Evolutionary conservation across 2,797 vertebrate species (phyloP).

Genomic region (Cygnus olor): DNA sequence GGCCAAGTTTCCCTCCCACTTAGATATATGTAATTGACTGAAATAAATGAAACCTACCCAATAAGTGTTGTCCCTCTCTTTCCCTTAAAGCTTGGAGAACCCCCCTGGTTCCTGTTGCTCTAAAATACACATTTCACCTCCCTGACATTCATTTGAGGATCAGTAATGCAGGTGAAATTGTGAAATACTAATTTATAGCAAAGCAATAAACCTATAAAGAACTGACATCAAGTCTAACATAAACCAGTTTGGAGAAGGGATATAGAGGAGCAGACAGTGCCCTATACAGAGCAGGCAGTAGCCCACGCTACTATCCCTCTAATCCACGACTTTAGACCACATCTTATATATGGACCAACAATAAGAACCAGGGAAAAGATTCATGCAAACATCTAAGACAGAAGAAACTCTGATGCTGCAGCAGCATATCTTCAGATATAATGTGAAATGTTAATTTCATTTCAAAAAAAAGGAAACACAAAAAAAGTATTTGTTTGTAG

Average conservation of each 20-base stretch:
- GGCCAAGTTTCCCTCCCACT: neutral
- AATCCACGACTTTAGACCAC: neutral
- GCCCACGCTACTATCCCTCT: neutral
- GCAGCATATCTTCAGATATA: neutral
- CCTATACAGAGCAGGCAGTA: neutral
- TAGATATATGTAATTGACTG: neutral
- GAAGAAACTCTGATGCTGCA: neutral
- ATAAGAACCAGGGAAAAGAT: neutral
- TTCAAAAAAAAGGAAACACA: neutral
- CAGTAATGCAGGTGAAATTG: neutral
- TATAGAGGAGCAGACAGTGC: neutral
- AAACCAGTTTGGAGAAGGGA: neutral
- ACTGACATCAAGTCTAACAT: neutral
- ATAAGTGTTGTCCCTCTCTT: neutral
- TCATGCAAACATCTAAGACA: neutral
- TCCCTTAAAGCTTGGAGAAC: neutral
- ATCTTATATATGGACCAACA: rapidly evolving
- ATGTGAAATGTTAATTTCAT: neutral
- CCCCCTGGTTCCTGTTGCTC: neutral
- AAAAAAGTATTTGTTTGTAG: neutral
- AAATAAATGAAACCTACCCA: neutral
- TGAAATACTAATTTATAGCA: neutral
- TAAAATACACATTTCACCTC: neutral
- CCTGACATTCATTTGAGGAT: neutral
- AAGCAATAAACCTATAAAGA: neutral